These are phyloP conservation scores for Timandra comae DNA, from an alignment of 2,888 invertebrate species.

Conservation along the genomic window DNA sequence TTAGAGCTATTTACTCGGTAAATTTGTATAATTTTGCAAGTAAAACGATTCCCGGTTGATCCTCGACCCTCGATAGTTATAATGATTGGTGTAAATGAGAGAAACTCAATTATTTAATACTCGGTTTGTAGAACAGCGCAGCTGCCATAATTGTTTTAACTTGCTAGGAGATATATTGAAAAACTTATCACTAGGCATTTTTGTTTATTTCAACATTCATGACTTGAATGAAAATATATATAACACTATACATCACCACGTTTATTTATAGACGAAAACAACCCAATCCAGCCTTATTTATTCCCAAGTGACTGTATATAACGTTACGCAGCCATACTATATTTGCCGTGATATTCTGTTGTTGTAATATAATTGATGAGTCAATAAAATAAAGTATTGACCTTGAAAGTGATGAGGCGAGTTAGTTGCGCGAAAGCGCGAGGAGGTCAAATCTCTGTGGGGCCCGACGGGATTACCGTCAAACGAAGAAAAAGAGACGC, in stretches of 20 bases:
- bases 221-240: too few relatives aligned
- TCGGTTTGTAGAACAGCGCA: slow-evolving; percentile 37
- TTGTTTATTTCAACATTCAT: too few relatives aligned
- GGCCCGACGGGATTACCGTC: slow-evolving; percentile 67
- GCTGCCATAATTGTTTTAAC: too few relatives aligned
- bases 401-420: slow-evolving; percentile 43
- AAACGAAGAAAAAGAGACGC: slow-evolving; percentile 73
- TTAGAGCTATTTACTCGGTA: slow-evolving; percentile 33
- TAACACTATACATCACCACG: too few relatives aligned
- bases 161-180: too few relatives aligned
- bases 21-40: slow-evolving; percentile 47
- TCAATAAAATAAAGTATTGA: slow-evolving; percentile 19
- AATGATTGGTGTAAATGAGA: slow-evolving; percentile 42
- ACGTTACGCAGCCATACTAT: slow-evolving; percentile 23
- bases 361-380: slow-evolving; percentile 6
- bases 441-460: slow-evolving; percentile 56
- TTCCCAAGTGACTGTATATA: too few relatives aligned
- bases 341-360: slow-evolving; percentile 8
- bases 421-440: slow-evolving; percentile 28
- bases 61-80: slow-evolving; percentile 38
- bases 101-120: slow-evolving; percentile 44
- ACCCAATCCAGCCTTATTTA: too few relatives aligned
- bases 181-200: too few relatives aligned
- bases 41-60: slow-evolving; percentile 39
- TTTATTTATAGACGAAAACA: too few relatives aligned